Conservation (phyloP, 2,888 invertebrate genomes). For the Elmis aenea region DNA sequence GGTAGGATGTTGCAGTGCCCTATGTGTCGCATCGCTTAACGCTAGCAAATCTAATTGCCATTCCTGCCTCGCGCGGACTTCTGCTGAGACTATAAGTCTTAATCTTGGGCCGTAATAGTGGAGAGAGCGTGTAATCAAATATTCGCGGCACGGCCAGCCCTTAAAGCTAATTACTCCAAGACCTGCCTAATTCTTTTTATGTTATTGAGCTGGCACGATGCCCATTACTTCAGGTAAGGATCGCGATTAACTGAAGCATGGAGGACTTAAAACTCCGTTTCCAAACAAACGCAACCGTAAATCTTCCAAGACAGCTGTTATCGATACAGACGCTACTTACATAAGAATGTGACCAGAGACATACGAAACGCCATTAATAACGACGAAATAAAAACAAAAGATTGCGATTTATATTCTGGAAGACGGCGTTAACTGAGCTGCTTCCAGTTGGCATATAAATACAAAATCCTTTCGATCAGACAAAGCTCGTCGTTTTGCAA, state of each 20-base stretch:
- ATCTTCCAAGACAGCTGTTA: too few relatives aligned
- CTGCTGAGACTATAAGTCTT: conserved; percentile 24
- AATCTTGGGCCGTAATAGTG: conserved; percentile 22
- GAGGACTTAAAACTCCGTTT: too few relatives aligned
- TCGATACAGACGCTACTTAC: too few relatives aligned
- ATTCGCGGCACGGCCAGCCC: conserved; percentile 19
- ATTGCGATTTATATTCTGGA: too few relatives aligned
- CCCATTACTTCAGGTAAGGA: conserved; percentile 24
- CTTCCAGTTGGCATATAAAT: too few relatives aligned
- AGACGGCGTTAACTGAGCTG: too few relatives aligned
- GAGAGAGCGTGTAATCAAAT: conserved; percentile 15
- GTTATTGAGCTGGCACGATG: conserved; percentile 20
- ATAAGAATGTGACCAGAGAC: too few relatives aligned
- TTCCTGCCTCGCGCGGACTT: conserved; percentile 17
- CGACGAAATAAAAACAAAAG: too few relatives aligned
- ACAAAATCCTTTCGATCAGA: too few relatives aligned
- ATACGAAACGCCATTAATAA: too few relatives aligned
- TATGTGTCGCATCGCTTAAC: conserved; percentile 4
- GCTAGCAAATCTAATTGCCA: conserved; percentile 22
- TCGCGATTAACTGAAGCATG: conserved; percentile 17
- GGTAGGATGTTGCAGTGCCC: conserved; percentile 4
- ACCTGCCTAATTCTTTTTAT: conserved; percentile 20
- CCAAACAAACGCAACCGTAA: too few relatives aligned
- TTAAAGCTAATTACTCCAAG: conserved; percentile 19
- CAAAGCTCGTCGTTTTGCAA: too few relatives aligned